Evolutionary conservation across 2,888 invertebrate species (phyloP).

Genomic region (Helleia helle): DNA sequence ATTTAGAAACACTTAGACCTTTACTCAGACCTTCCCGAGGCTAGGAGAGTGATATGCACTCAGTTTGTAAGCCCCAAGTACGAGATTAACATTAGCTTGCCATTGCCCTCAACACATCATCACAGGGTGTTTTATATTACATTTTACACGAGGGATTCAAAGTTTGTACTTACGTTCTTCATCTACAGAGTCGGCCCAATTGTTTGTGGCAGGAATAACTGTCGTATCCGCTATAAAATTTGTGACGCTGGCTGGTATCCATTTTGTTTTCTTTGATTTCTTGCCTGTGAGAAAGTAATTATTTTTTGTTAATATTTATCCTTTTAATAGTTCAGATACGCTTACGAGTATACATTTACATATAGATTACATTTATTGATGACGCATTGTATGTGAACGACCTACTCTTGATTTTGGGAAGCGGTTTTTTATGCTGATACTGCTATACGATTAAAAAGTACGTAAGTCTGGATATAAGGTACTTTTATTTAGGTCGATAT

Average conservation of each 20-base stretch:
- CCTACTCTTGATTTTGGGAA: constrained; percentile 58
- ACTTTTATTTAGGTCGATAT: background rate
- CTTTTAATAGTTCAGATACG: background rate
- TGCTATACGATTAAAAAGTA: constrained; percentile 30
- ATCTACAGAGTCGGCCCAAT: constrained; percentile 90
- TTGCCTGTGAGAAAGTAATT: constrained; percentile 75
- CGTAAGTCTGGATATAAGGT: constrained; percentile 9
- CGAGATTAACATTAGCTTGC: constrained; percentile 83
- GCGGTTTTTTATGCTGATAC: constrained; percentile 50
- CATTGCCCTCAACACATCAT: constrained; percentile 57
- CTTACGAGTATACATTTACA: constrained; percentile 19
- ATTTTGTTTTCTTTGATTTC: constrained; percentile 90
- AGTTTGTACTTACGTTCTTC: constrained; percentile 78
- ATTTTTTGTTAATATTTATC: background rate
- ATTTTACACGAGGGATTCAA: background rate
- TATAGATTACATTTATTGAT: constrained; percentile 42
- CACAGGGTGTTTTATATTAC: constrained; percentile 39
- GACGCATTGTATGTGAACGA: constrained; percentile 64
- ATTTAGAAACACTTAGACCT: constrained; percentile 61
- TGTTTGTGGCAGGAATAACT: constrained; percentile 72
- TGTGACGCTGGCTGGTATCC: constrained; percentile 85
- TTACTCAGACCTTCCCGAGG: constrained; percentile 90
- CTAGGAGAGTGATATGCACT: constrained; percentile 73
- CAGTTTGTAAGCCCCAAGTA: constrained; percentile 80
- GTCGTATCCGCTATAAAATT: constrained; percentile 85